Percentiles rank a stretch among this genome's conserved stretches.
phyloP scores from a whole-genome alignment of 2,888 invertebrate genomes.

The Ectemnius cavifrons region DNA sequence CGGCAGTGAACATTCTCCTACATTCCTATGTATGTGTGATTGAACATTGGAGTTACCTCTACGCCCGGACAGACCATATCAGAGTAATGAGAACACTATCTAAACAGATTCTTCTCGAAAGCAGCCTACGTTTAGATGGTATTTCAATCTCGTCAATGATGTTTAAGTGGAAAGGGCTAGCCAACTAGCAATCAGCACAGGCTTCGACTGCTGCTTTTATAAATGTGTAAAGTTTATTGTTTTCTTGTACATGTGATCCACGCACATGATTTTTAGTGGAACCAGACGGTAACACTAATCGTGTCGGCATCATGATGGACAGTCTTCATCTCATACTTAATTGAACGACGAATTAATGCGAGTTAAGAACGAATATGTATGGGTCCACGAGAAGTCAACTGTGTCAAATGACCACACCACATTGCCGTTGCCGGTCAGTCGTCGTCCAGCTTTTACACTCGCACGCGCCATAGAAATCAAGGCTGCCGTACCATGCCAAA shows the following conservation, averaged over 20 bases:
- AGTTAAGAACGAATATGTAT: neutral
- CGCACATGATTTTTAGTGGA: too few species aligned
- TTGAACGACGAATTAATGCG: constrained; percentile 7
- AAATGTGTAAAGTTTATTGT: neutral
- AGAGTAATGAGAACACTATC: too few species aligned
- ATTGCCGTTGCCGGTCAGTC: neutral
- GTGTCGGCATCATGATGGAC: neutral
- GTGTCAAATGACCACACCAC: neutral
- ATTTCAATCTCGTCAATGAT: neutral
- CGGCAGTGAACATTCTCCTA: too few species aligned
- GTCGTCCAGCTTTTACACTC: neutral
- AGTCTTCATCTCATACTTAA: constrained; percentile 2
- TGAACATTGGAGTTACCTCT: neutral
- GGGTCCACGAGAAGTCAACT: neutral
- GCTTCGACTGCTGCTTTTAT: neutral
- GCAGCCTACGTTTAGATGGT: neutral
- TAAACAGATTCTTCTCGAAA: neutral
- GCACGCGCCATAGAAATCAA: neutral
- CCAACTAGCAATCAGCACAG: too few species aligned
- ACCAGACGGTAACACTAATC: neutral
- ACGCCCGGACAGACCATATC: neutral
- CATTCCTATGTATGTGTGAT: too few species aligned
- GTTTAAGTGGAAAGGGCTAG: constrained; percentile 3
- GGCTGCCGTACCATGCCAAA: too few species aligned
- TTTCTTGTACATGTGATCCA: too few species aligned